Base-by-base conservation (phyloP, 2,888 invertebrate genomes). In the Zaprionus lineosus region DNA sequence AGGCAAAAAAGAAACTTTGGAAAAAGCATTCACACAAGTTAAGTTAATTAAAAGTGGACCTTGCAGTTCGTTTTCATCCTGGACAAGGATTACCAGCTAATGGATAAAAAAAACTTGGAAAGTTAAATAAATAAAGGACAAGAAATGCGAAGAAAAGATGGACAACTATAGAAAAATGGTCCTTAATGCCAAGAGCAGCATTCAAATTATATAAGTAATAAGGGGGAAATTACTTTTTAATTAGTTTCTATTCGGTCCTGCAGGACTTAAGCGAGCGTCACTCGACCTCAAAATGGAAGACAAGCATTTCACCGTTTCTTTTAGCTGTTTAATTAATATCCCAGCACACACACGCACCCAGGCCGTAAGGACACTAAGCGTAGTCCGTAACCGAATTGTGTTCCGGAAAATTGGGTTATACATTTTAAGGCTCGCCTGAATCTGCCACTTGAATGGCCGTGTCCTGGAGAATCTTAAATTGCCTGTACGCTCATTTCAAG, bases 31-130 rank as follows among this genome's bases (percentile, higher is more conserved):
- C 51, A 75, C 47, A 61, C 37, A 58, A 51, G 39, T 48, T 44
- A 65, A 70, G 61, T 79, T 76, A 85, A 81, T 79, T 79, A 64
- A 68, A 83, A 64, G n/a, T 63, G 53, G 56, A 40, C 67, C 62
- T 46, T 31, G 50, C 34, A 55, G 71, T 29, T 43, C 5, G 39
- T 5, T 14, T 29, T 51, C 40, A 41, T 51, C 31, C 43, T 40
- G n/a, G n/a, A 8, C 8, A 24, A 24, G 24, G 24, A 24, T 4
- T 4, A 24, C n/a, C n/a, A 24, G 24, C 8, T 24, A 8, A 24
- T 8, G 6, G 24, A 6, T 16, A 28, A 34, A 34, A 34, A 31
- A 14, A 1, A 34, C 3, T n/a, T 11, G 1, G 7, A 37, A 28
- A 36, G 26, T n/a, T n/a, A n/a, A n/a, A n/a, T n/a, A n/a, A n/a